Conservation (phyloP, 2,113 vertebrate genomes). For the Aleadryas rufinucha region DNA sequence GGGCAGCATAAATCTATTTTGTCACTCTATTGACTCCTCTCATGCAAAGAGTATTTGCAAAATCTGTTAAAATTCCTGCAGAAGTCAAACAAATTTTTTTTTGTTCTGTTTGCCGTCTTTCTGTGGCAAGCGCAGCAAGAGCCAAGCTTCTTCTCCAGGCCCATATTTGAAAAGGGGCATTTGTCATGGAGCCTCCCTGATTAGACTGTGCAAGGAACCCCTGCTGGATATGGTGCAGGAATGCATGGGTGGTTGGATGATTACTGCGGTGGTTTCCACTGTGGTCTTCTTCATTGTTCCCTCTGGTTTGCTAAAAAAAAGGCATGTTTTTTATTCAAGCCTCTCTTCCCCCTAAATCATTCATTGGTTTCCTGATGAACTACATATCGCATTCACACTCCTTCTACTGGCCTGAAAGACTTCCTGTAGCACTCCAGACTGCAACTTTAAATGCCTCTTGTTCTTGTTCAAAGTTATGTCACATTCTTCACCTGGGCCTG, state of each 20-base stretch:
- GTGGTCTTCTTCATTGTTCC: background rate
- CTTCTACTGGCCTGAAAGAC: background rate
- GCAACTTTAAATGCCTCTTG: background rate
- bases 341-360: background rate
- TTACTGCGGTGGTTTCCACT: background rate
- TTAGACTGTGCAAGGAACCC: background rate
- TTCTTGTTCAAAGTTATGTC: background rate
- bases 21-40: background rate
- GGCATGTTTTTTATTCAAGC: background rate
- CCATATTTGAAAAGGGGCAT: background rate
- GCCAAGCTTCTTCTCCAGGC: background rate
- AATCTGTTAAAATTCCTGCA: background rate
- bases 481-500: background rate
- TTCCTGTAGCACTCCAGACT: background rate
- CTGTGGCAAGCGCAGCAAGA: background rate
- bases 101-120: background rate
- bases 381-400: background rate
- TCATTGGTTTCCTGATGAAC: background rate
- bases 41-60: background rate
- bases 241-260: background rate
- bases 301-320: background rate
- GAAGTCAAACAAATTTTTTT: background rate
- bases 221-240: background rate
- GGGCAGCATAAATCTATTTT: background rate
- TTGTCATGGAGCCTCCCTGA: background rate